phyloP scores from a whole-genome alignment of 2,888 invertebrate species.

The Microchrysa polita region DNA sequence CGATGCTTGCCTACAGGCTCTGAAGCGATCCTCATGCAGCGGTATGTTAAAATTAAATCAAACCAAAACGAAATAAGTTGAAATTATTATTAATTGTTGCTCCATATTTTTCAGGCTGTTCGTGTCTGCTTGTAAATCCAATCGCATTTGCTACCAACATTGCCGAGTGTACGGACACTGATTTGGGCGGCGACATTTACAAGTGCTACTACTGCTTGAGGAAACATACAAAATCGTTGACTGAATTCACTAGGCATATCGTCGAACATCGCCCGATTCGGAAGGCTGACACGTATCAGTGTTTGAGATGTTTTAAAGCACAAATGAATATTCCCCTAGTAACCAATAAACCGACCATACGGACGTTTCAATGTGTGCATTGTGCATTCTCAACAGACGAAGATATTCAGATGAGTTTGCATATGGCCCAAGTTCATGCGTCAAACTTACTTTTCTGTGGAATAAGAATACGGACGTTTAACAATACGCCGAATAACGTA shows the following conservation, averaged over 20 bases:
- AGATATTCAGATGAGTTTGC: slow-evolving; percentile 63
- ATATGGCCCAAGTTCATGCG: slow-evolving; percentile 65
- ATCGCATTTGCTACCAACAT: slow-evolving; percentile 23
- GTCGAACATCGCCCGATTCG: slow-evolving; percentile 25
- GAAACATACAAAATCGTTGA: slow-evolving; percentile 32
- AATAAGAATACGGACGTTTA: neutral
- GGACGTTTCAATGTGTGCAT: slow-evolving; percentile 66
- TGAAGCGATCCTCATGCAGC: slow-evolving; percentile 47
- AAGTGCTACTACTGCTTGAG: slow-evolving; percentile 30
- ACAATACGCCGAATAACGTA: neutral
- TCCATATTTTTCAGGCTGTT: slow-evolving; percentile 12
- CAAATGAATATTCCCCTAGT: slow-evolving; percentile 59
- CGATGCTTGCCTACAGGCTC: neutral
- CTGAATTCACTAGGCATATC: slow-evolving; percentile 22
- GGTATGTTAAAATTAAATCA: slow-evolving; percentile 42
- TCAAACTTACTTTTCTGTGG: slow-evolving; percentile 56
- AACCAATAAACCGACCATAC: slow-evolving; percentile 60
- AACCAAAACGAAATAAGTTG: neutral
- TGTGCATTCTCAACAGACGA: slow-evolving; percentile 64
- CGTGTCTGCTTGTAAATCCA: slow-evolving; percentile 18
- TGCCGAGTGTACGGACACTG: neutral
- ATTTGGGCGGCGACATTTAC: slow-evolving; percentile 18
- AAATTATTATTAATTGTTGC: neutral
- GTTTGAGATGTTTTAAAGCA: slow-evolving; percentile 37
- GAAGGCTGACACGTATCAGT: slow-evolving; percentile 18